Base-by-base conservation (phyloP, 2,797 vertebrate species). In the Sebastes wilsoni region DNA sequence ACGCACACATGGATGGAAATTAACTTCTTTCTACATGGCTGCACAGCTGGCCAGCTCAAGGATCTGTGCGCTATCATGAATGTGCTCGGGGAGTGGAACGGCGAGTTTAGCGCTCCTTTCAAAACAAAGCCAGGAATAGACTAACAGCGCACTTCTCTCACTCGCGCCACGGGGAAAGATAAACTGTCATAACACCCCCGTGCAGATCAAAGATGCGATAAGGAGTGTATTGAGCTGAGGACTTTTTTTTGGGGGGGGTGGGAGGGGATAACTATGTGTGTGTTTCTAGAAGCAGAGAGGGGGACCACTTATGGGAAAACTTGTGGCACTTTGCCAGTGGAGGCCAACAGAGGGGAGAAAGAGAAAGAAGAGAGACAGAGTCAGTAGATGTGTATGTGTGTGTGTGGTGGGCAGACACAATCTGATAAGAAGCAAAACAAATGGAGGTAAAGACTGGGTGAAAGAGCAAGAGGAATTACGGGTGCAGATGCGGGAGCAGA, bases 41-140 rank as follows among this genome's bases (percentile, higher is more conserved):
- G 85, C 79, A 81, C 72, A 88, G 87, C 86, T 83, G 87, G 84
- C 84, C 80, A 58, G 75, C 81, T 66, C 36, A 54, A 38, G 68
- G 83, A 74, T 89, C 36, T 71, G 75, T 66, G 79, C 7, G 32
- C 83, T 61, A 80, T 90, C 79, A 59, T 80, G 81, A 87, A 89
- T 81, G 36, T 88, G 79, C 86, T 90, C 74, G 3, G 86, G 85
- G 88, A 91, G 89, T 80, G 82, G 58, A 87, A 86, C 61, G 28
- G 85, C 70, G 18, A 83, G 87, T 87, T 89, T 79, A 88, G 78
- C 62, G 23, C 83, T 77, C 62, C 87, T 91, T 91, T 92, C 87
- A 87, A 94, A 94, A 92, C 87, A 90, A 87, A 88, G 90, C 88
- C 89, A 85, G 79, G 81, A 94, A 90, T 89, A 90, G 83, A 88